Conservation (phyloP, 2,888 invertebrate genomes). For the Erebia ligea region DNA sequence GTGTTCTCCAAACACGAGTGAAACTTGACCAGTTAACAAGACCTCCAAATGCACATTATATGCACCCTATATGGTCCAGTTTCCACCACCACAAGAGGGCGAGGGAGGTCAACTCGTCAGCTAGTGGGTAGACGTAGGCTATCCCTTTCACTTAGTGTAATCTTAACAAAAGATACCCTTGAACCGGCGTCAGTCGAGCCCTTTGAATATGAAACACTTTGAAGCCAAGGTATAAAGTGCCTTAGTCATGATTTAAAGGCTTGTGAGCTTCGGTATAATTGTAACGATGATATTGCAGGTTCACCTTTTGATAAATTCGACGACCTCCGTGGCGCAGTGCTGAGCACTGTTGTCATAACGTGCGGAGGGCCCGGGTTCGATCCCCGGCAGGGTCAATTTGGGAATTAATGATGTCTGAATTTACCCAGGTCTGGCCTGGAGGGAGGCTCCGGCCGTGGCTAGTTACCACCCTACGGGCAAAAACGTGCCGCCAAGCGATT, state of each 20-base stretch:
- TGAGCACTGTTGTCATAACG: too few species aligned
- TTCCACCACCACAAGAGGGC: not conserved
- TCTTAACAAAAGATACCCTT: constrained; percentile 60
- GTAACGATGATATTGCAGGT: constrained; percentile 4
- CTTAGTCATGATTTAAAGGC: constrained; percentile 14
- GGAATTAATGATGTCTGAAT: too few species aligned
- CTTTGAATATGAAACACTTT: constrained; percentile 18
- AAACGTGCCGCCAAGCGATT: too few species aligned
- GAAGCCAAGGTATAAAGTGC: constrained; percentile 13
- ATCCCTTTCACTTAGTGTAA: constrained; percentile 63
- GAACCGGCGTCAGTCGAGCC: constrained; percentile 26
- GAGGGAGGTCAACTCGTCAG: constrained; percentile 14
- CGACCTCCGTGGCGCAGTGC: too few species aligned
- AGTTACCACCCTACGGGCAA: too few species aligned
- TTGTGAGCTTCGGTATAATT: not conserved
- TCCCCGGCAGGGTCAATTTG: too few species aligned
- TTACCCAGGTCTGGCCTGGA: too few species aligned
- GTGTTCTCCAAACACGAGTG: not conserved
- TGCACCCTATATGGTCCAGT: not conserved
- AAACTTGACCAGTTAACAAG: constrained; percentile 2
- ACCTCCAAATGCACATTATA: not conserved
- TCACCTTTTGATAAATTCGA: not conserved
- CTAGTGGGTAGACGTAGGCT: constrained; percentile 31
- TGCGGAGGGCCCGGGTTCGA: too few species aligned
- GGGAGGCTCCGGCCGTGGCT: too few species aligned